Percentiles rank a stretch among this genome's conserved stretches.
phyloP scores from a whole-genome alignment of 2,797 vertebrate genomes.

The Lindbergichthys nudifrons region DNA sequence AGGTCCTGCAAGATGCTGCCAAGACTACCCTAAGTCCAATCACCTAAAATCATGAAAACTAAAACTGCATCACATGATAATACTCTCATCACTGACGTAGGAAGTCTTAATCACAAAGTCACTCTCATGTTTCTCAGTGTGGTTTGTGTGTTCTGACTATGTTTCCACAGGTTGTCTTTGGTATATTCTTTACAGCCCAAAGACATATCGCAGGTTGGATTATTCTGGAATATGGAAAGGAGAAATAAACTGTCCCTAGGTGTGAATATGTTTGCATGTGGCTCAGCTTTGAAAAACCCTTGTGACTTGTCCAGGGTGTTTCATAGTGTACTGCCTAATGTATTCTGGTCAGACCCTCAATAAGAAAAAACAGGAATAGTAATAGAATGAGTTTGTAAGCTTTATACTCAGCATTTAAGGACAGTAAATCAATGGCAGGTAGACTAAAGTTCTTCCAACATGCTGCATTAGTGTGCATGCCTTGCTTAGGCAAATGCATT shows the following conservation, averaged over 20 bases:
- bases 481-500: background rate
- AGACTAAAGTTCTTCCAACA: background rate
- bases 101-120: no score
- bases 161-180: no score
- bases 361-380: background rate
- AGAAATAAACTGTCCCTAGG: background rate
- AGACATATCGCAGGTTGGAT: background rate
- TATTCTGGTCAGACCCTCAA: background rate
- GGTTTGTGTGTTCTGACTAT: no score
- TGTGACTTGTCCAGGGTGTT: background rate
- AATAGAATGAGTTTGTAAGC: background rate
- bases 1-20: background rate
- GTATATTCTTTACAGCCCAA: no score
- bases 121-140: no score
- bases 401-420: background rate
- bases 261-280: slow-evolving; percentile 5
- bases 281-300: background rate
- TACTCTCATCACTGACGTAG: no score
- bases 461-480: background rate
- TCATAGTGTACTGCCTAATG: background rate
- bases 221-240: background rate
- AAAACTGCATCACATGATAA: no score
- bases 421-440: background rate
- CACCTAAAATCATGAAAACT: no score
- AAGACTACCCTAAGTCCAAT: no score